A percentile compares a stretch with the other conserved stretches of the same genome.
Conservation (phyloP, 2,113 vertebrate species). For the Hucho hucho region DNA sequence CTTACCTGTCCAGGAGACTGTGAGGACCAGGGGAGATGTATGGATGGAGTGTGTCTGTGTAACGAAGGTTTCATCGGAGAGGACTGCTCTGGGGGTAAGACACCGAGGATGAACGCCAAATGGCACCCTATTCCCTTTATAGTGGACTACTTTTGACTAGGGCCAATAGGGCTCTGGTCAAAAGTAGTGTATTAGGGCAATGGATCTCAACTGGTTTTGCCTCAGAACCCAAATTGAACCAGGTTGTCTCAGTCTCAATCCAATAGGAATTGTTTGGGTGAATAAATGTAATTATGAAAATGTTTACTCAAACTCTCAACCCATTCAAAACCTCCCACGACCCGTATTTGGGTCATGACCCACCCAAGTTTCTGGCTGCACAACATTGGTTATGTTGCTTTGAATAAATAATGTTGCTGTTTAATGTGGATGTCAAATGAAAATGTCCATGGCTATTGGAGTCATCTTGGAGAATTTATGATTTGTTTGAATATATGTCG, state of each 20-base stretch:
- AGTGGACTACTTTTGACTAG: background rate
- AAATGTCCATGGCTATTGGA: background rate
- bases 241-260: too few relatives aligned
- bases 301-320: too few relatives aligned
- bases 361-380: background rate
- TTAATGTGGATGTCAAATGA: background rate
- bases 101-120: background rate
- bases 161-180: too few relatives aligned
- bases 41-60: conserved; percentile 81
- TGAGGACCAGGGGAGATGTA: conserved; percentile 77
- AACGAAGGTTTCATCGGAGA: conserved; percentile 82
- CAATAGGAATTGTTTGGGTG: too few relatives aligned
- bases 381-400: background rate
- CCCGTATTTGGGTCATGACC: too few relatives aligned
- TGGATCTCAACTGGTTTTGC: too few relatives aligned
- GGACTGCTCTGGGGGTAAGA: conserved; percentile 82
- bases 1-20: conserved; percentile 81
- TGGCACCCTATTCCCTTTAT: background rate
- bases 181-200: too few relatives aligned
- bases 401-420: conserved; percentile 6
- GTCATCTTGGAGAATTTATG: conserved; percentile 5
- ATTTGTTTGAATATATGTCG: background rate
- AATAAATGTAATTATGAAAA: too few relatives aligned
- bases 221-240: too few relatives aligned
- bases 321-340: too few relatives aligned